phyloP scores from a whole-genome alignment of 2,888 invertebrate species.

The Torymus tubicola region DNA sequence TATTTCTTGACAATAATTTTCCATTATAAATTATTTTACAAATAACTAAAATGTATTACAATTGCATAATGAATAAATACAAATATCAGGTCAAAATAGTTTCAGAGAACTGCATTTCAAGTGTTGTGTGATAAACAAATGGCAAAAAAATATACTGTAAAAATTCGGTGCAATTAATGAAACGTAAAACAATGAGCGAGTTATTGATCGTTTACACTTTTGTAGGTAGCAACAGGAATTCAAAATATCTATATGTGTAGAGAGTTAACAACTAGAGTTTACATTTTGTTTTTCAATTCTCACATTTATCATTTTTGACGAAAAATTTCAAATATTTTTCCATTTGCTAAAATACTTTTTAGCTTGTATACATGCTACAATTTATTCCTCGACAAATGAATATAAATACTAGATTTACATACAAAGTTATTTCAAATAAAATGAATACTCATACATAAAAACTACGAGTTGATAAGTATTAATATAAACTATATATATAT shows the following conservation, averaged over 20 bases:
- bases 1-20: too few relatives aligned
- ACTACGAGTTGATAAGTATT: too few relatives aligned
- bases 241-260: background rate
- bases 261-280: slow-evolving; percentile 1
- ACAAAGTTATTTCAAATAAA: too few relatives aligned
- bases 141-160: slow-evolving; percentile 18
- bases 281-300: background rate
- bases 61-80: too few relatives aligned
- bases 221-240: background rate
- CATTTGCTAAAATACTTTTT: too few relatives aligned
- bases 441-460: too few relatives aligned
- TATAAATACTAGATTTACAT: too few relatives aligned
- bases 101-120: background rate
- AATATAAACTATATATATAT: too few relatives aligned
- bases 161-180: slow-evolving; percentile 18
- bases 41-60: background rate
- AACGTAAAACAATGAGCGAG: slow-evolving; percentile 23
- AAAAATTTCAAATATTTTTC: too few relatives aligned
- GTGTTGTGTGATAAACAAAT: slow-evolving; percentile 11
- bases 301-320: background rate
- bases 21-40: too few relatives aligned
- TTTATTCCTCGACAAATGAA: too few relatives aligned
- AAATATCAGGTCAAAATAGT: background rate
- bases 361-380: too few relatives aligned
- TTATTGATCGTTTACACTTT: slow-evolving; percentile 24